A percentile compares a stretch with the other conserved stretches of the same genome.
Conservation (phyloP, 2,113 vertebrate species). For the Elephas maximus region DNA sequence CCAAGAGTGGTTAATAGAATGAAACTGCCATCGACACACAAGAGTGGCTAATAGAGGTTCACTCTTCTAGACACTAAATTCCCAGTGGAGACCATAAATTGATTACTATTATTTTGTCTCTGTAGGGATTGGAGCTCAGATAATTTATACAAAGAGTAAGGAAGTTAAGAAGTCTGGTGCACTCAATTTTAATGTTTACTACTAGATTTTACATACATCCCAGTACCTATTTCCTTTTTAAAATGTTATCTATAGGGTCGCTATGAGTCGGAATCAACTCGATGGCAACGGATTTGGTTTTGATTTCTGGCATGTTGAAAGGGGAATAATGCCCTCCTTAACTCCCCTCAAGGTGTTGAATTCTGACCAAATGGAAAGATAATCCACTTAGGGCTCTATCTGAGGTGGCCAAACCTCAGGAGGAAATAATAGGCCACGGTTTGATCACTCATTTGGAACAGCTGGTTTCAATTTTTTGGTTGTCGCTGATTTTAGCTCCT, state of each 20-base stretch:
- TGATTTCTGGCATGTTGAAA: too few relatives aligned
- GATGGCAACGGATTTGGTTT: too few relatives aligned
- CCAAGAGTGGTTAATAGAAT: neutral
- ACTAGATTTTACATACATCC: neutral
- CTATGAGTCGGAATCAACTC: too few relatives aligned
- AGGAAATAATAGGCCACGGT: slow-evolving; percentile 46
- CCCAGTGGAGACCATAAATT: neutral
- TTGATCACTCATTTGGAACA: slow-evolving; percentile 21
- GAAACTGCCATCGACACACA: neutral
- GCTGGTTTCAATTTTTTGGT: slow-evolving; percentile 72
- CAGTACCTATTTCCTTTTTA: neutral
- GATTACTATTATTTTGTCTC: neutral
- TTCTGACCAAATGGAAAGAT: neutral
- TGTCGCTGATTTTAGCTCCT: slow-evolving; percentile 62
- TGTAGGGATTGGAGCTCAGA: neutral
- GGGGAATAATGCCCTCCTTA: neutral
- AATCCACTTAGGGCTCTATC: neutral
- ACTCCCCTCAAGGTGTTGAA: neutral
- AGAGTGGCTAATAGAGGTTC: neutral
- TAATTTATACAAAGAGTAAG: neutral
- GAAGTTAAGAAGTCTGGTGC: neutral
- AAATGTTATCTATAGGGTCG: neutral
- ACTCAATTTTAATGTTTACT: neutral
- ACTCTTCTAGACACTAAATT: neutral
- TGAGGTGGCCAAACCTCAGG: slow-evolving; percentile 30